A percentile compares a stretch with the other conserved stretches of the same genome.
Conservation (phyloP, 1,140 invertebrate genomes). For the Plectrocnemia conspersa region DNA sequence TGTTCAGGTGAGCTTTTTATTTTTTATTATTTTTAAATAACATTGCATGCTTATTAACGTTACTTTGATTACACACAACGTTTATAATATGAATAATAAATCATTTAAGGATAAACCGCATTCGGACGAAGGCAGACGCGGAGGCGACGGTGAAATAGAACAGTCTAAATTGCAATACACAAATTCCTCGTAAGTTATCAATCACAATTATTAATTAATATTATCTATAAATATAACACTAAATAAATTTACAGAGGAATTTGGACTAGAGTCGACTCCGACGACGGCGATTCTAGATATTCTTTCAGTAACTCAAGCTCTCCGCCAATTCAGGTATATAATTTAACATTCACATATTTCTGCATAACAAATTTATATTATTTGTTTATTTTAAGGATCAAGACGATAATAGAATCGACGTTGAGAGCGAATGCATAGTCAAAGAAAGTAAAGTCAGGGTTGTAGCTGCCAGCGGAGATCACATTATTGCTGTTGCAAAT, state of each 20-base stretch:
- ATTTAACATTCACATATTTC: neutral
- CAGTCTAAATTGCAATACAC: conserved; percentile 10
- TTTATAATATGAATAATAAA: neutral
- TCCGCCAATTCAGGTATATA: conserved; percentile 57
- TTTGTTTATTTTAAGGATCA: conserved; percentile 25
- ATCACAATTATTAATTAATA: too few relatives aligned
- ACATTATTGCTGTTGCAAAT: conserved; percentile 84
- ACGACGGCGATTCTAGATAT: conserved; percentile 67
- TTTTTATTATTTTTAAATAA: conserved; percentile 9
- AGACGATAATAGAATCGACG: conserved; percentile 44
- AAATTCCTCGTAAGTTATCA: neutral
- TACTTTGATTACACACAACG: neutral
- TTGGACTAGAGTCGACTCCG: conserved; percentile 56
- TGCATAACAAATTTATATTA: neutral
- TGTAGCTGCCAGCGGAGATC: conserved; percentile 75
- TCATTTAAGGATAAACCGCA: conserved; percentile 13
- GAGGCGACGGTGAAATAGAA: neutral
- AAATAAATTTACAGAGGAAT: conserved; percentile 45
- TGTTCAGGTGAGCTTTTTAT: conserved; percentile 20
- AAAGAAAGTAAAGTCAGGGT: conserved; percentile 61
- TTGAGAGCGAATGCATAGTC: conserved; percentile 43
- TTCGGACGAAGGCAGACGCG: conserved; percentile 3
- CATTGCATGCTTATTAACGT: neutral
- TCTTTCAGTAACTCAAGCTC: conserved; percentile 72
- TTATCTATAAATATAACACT: conserved; percentile 15